Conservation (phyloP, 2,113 vertebrate genomes). For the Orthonyx spaldingii region DNA sequence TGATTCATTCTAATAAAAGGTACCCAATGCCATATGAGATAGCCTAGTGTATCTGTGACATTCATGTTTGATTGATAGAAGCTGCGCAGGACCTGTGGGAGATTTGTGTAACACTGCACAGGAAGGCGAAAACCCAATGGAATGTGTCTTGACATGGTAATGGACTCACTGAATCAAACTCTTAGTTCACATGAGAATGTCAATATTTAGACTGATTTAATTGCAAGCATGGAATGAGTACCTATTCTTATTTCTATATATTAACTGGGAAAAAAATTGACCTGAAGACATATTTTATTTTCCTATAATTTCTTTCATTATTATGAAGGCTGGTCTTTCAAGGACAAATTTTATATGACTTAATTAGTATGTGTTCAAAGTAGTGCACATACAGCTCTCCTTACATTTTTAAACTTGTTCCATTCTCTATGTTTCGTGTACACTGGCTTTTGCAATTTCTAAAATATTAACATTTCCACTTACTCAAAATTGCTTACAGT, state of each 20-base stretch:
- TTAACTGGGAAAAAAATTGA: not conserved
- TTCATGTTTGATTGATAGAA: not conserved
- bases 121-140: not conserved
- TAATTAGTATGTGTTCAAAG: not conserved
- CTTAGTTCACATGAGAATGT: not conserved
- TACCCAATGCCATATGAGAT: not conserved
- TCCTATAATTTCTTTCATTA: not conserved
- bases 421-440: not conserved
- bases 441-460: not conserved
- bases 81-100: not conserved
- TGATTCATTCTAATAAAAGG: not conserved
- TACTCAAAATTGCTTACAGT: not conserved
- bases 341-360: not conserved
- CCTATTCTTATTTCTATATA: not conserved
- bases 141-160: not conserved
- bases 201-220: not conserved
- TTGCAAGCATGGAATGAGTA: not conserved
- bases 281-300: not conserved
- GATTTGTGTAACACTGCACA: not conserved
- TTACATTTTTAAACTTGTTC: not conserved
- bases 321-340: not conserved
- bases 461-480: not conserved
- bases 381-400: not conserved
- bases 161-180: not conserved
- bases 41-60: not conserved